Base-by-base conservation (phyloP, 2,797 vertebrate species). In the Allobates femoralis region DNA sequence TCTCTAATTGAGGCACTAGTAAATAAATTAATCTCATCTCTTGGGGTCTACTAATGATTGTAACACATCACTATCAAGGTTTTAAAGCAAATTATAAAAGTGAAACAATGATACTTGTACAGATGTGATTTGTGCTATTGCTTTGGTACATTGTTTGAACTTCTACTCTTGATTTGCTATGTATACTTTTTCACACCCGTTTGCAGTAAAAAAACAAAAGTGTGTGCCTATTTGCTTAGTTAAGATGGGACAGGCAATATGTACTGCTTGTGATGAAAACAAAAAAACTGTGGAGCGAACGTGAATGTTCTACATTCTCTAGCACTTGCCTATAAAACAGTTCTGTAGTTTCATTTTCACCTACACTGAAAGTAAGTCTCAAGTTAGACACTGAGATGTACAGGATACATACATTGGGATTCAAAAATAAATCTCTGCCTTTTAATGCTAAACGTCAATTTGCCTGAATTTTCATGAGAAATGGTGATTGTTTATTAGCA, bases 11-110 rank as follows among this genome's bases (percentile, higher is more conserved):
- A 77, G 78, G 83, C 62, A 58, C 73, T 81, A 88, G 83, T 79
- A 88, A 84, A 77, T 79, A 62, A 76, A 66, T 67, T 50, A 58
- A 74, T 74, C 76, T 81, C 79, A 67, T 85, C 84, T 85, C 84
- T 75, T 80, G 56, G 81, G 66, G 85, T 82, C 85, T 86, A 64
- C 56, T 77, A 86, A 82, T 86, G 85, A 86, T 78, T 86, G 79
- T 86, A 82, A 75, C 76, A 81, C 77, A 81, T 85, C 73, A 64
- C 73, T 85, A 79, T 81, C 83, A 88, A 75, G 84, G 58, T 84
- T 73, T 67, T 87, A 76, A 71, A 85, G 71, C 84, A 80, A 78
- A 60, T 73, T 75, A 62, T 51, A 75, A 86, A 88, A 69, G 78
- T 85, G 60, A 76, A 85, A 77, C 81, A 84, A 80, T 66, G 60